Evolutionary conservation across 1,140 invertebrate species (phyloP).

Genomic region (Micrasema minimum): DNA sequence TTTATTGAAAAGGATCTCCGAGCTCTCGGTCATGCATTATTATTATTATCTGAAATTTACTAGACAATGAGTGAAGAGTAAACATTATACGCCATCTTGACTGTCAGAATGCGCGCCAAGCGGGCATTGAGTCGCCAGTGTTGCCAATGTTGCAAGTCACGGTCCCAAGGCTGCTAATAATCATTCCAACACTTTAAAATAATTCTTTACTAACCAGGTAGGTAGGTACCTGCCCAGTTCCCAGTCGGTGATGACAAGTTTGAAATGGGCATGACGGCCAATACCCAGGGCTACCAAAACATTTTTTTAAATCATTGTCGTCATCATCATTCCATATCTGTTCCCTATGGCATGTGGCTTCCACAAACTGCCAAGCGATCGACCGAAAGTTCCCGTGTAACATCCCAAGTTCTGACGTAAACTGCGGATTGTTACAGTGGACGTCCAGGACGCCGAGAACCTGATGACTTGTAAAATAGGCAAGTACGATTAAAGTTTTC

Average conservation of each 20-base stretch:
- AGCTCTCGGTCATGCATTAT: neutral
- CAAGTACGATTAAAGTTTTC: no score
- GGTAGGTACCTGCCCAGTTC: conserved; percentile 18
- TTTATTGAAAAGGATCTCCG: neutral
- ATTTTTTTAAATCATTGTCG: neutral
- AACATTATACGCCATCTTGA: conserved; percentile 35
- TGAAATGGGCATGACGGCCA: conserved; percentile 36
- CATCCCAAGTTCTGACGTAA: no score
- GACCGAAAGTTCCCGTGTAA: no score
- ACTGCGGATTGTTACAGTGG: no score
- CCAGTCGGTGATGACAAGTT: conserved; percentile 12
- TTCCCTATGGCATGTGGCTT: no score
- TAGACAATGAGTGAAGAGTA: conserved; percentile 32
- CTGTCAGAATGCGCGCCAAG: conserved; percentile 18
- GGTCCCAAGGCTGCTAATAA: conserved; percentile 46
- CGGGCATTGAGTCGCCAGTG: neutral
- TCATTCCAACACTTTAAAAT: conserved; percentile 49
- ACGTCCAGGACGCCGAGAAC: no score
- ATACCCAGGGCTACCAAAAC: conserved; percentile 12
- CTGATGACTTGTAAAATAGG: no score
- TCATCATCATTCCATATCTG: no score
- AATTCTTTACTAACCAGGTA: conserved; percentile 16
- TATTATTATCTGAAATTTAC: conserved; percentile 20
- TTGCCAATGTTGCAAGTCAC: conserved; percentile 43
- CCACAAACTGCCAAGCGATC: no score